Conservation (phyloP, 2,113 vertebrate species). For the Dicrurus megarhynchus region DNA sequence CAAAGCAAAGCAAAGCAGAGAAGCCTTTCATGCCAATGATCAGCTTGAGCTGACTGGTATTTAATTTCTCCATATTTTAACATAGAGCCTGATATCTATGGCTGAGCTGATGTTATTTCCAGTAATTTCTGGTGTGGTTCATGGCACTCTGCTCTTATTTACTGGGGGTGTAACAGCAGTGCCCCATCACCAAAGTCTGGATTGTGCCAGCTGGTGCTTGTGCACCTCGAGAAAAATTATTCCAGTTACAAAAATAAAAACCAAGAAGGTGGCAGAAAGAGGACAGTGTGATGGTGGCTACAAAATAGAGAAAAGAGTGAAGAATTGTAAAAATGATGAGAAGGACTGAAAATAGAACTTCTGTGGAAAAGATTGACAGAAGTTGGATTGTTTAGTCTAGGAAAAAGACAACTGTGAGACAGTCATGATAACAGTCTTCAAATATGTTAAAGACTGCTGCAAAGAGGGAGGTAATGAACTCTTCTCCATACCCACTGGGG, state of each 20-base stretch:
- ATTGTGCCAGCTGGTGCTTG: background rate
- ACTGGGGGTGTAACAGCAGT: background rate
- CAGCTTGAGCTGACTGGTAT: background rate
- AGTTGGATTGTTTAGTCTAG: constrained; percentile 59
- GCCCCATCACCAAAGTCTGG: background rate
- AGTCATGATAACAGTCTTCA: constrained; percentile 50
- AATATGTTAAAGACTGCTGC: background rate
- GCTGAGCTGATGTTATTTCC: background rate
- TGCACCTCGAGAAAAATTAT: background rate
- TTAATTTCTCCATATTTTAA: background rate
- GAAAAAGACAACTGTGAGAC: constrained; percentile 52
- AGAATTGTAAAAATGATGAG: background rate
- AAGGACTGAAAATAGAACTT: background rate
- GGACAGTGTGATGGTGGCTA: background rate
- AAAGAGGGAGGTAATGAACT: constrained; percentile 46
- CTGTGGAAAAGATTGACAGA: constrained; percentile 42
- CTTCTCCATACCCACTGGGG: constrained; percentile 3
- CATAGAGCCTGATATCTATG: background rate
- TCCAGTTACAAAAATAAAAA: background rate
- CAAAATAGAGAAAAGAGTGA: background rate
- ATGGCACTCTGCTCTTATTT: background rate
- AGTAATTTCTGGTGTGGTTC: background rate
- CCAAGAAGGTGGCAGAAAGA: background rate
- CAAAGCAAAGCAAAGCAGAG: background rate
- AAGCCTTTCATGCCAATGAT: background rate